These are phyloP conservation scores for Actinemys pallida DNA, from an alignment of 2,113 vertebrate genomes.

Conservation along the genomic window DNA sequence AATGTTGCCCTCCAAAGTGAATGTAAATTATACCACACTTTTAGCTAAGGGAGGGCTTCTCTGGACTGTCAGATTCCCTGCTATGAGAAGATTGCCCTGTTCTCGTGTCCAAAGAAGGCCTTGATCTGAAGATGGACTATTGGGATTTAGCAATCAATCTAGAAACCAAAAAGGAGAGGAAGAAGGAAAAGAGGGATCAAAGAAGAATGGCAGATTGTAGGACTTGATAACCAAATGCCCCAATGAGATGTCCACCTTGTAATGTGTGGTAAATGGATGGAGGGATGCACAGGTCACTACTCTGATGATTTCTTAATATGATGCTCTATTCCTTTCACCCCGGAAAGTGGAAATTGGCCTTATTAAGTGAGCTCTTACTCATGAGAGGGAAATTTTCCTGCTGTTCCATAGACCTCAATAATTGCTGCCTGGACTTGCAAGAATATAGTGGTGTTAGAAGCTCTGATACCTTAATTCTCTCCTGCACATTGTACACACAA, in stretches of 20 bases:
- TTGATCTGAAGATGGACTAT: neutral
- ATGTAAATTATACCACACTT: neutral
- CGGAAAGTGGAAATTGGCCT: neutral
- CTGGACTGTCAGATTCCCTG: neutral
- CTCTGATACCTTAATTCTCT: neutral
- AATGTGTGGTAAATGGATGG: neutral
- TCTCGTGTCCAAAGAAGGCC: neutral
- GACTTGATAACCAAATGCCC: neutral
- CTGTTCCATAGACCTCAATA: neutral
- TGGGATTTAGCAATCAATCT: neutral
- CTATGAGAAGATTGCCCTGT: neutral
- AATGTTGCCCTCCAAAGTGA: neutral
- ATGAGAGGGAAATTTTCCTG: neutral
- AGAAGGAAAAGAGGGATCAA: neutral
- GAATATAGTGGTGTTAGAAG: fast-evolving
- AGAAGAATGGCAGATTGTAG: neutral
- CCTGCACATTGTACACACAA: fast-evolving
- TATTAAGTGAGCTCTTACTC: neutral
- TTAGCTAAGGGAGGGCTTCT: neutral
- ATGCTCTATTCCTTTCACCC: neutral
- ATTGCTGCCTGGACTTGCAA: neutral
- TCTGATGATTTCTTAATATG: neutral
- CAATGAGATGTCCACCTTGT: neutral
- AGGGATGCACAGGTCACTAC: fast-evolving
- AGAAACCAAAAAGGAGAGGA: neutral